A percentile compares a stretch with the other conserved stretches of the same genome.
phyloP scores from a whole-genome alignment of 1,140 invertebrate genomes.

The Diplogasteroides magnus region DNA sequence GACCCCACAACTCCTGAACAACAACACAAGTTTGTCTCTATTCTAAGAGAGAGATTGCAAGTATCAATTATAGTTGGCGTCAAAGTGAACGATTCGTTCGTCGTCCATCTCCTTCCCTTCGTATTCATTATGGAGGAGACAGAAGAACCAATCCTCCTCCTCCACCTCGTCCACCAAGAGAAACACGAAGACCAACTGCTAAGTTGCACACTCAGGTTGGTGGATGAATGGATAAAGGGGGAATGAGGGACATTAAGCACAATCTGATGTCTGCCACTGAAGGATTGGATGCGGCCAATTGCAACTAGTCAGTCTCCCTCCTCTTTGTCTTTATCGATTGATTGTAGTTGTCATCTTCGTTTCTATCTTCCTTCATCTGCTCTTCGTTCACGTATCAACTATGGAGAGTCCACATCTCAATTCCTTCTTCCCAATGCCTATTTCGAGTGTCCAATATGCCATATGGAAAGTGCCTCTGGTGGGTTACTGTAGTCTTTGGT shows the following conservation, averaged over 20 bases:
- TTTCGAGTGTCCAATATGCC: slow-evolving; percentile 10
- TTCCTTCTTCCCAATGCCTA: background rate
- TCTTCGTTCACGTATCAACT: background rate
- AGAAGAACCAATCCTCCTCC: background rate
- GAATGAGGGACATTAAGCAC: too few relatives aligned
- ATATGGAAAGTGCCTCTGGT: slow-evolving; percentile 2
- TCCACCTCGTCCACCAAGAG: background rate
- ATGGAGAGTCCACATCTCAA: background rate
- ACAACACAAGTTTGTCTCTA: too few relatives aligned
- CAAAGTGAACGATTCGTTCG: too few relatives aligned
- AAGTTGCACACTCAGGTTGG: background rate
- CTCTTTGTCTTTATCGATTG: background rate
- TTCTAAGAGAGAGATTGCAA: too few relatives aligned
- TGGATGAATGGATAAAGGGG: too few relatives aligned
- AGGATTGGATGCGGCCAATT: background rate
- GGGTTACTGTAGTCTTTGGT: too few relatives aligned
- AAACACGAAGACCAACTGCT: background rate
- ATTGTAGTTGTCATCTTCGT: background rate
- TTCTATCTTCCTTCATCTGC: background rate
- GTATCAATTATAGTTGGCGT: too few relatives aligned
- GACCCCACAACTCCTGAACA: too few relatives aligned
- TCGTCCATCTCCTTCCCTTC: background rate
- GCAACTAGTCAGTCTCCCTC: background rate
- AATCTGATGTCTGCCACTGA: background rate
- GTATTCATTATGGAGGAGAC: too few relatives aligned